Conservation (phyloP, 2,888 invertebrate species). For the Hermodice carunculata region DNA sequence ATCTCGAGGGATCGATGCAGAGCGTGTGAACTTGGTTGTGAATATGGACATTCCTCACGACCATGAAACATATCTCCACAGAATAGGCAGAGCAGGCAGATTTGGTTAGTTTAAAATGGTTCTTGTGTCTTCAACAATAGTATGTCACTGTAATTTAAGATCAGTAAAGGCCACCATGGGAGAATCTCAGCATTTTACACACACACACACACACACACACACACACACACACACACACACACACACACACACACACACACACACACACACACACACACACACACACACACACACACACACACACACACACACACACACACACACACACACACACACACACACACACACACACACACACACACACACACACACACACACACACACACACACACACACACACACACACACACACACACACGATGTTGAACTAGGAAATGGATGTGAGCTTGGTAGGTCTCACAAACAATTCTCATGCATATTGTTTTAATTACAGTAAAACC, state of each 20-base stretch:
- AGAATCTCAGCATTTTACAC: too few species aligned
- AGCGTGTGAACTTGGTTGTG: constrained; percentile 91
- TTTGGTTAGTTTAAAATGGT: constrained; percentile 81
- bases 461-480: too few species aligned
- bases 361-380: constrained; percentile 12
- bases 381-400: constrained; percentile 11
- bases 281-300: constrained; percentile 6
- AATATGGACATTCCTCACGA: constrained; percentile 87
- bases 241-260: constrained; percentile 3
- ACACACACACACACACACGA: constrained; percentile 9
- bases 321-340: constrained; percentile 11
- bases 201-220: constrained; percentile 13
- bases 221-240: constrained; percentile 17
- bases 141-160: too few species aligned
- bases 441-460: too few species aligned
- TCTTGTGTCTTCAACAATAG: too few species aligned
- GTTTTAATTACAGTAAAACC: too few species aligned
- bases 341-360: constrained; percentile 10
- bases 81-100: constrained; percentile 95
- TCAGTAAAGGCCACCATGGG: too few species aligned
- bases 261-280: background rate
- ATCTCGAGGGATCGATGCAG: constrained; percentile 94
- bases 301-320: constrained; percentile 11
- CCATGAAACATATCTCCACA: constrained; percentile 83
- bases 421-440: too few species aligned